Conservation (phyloP, 1,140 invertebrate species). For the Drosophila ercepeae region DNA sequence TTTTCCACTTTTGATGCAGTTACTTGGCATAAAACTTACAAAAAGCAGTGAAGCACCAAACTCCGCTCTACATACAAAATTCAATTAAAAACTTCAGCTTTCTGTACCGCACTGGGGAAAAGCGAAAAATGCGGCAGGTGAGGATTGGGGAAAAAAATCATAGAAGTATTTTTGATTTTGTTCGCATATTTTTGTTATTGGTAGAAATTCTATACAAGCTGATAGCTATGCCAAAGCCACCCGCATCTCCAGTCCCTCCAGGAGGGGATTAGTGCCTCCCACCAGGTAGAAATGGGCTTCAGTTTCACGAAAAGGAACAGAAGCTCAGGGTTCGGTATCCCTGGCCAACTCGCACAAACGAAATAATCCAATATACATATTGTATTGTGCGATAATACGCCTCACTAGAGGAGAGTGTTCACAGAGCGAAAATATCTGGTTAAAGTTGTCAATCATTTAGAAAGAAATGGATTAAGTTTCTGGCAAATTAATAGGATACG, state of each 20-base stretch:
- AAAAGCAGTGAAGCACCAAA: constrained; percentile 22
- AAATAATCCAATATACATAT: constrained; percentile 75
- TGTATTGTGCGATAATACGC: constrained; percentile 79
- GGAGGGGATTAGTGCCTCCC: constrained; percentile 28
- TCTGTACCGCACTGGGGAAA: background rate
- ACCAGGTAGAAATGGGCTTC: constrained; percentile 4
- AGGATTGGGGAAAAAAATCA: constrained; percentile 33
- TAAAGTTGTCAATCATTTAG: background rate
- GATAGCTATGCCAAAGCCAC: constrained; percentile 16
- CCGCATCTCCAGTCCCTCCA: background rate
- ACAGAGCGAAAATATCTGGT: background rate
- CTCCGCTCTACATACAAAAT: constrained; percentile 45
- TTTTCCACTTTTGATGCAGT: constrained; percentile 46
- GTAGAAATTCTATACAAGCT: constrained; percentile 39
- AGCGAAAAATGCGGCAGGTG: background rate
- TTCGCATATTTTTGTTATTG: constrained; percentile 48
- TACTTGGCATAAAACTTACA: constrained; percentile 55
- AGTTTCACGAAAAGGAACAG: constrained; percentile 3
- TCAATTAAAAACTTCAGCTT: constrained; percentile 62
- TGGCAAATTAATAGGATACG: background rate
- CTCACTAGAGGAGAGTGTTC: background rate
- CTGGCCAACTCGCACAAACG: constrained; percentile 59
- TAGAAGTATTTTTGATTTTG: constrained; percentile 59
- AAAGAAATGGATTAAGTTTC: background rate
- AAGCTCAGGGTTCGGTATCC: constrained; percentile 1